Percentiles rank a stretch among this genome's conserved stretches.
Evolutionary conservation across 1,140 invertebrate species (phyloP).

Genomic region (Polypedilum vanderplanki): DNA sequence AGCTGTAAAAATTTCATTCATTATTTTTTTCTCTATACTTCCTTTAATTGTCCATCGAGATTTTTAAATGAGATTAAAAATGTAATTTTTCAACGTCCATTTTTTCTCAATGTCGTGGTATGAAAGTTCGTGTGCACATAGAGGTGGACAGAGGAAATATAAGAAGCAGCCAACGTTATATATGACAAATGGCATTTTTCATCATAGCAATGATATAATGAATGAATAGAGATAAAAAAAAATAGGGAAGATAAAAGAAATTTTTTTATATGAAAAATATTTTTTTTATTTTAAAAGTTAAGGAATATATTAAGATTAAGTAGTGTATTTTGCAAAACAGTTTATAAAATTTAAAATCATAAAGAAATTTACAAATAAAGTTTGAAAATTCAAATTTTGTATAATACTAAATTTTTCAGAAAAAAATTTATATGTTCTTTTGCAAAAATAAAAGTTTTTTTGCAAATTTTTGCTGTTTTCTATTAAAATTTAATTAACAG

Average conservation of each 20-base stretch:
- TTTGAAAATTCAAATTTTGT: no score
- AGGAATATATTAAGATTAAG: no score
- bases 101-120: background rate
- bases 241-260: background rate
- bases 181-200: slow-evolving; percentile 10
- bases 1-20: background rate
- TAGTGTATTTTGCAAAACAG: no score
- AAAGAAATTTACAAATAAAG: no score
- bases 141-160: background rate
- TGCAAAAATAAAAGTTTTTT: no score
- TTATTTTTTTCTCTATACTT: background rate
- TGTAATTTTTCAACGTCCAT: background rate
- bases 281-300: no score
- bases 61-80: slow-evolving; percentile 9
- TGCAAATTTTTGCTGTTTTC: no score
- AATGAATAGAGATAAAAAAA: background rate
- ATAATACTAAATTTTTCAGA: no score
- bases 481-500: no score
- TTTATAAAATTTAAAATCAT: no score
- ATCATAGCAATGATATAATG: background rate
- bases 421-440: no score
- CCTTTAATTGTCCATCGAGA: slow-evolving; percentile 12
- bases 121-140: background rate
- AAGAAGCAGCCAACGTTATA: background rate
- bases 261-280: no score